A percentile compares a stretch with the other conserved stretches of the same genome.
These are phyloP conservation scores for Mesitornis unicolor DNA, from an alignment of 2,113 vertebrate species.

Conservation along the genomic window DNA sequence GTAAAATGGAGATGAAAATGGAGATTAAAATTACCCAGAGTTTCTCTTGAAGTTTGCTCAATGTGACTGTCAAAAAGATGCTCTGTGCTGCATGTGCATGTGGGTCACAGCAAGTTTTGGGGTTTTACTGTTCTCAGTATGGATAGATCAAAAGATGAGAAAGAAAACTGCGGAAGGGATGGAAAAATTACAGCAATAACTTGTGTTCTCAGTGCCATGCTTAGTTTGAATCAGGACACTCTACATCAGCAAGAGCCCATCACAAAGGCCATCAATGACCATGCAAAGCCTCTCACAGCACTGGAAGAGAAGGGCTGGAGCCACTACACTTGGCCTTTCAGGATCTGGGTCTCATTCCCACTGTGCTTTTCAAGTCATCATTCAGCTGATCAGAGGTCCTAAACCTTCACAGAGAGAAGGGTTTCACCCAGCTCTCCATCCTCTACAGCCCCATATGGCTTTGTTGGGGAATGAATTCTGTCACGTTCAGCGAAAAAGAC, in stretches of 20 bases:
- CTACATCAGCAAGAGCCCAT: background rate
- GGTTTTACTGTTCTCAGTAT: background rate
- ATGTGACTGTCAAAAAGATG: background rate
- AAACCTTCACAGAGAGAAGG: background rate
- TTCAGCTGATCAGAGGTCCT: too few species aligned
- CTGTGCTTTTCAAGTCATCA: background rate
- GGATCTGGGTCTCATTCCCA: background rate
- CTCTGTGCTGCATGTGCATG: background rate
- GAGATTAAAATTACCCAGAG: background rate
- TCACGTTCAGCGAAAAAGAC: background rate
- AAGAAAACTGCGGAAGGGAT: background rate
- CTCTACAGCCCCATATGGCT: background rate
- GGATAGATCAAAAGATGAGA: background rate
- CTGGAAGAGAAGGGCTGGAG: background rate
- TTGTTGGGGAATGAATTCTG: background rate
- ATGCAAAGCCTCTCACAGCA: accelerated
- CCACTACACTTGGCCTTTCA: background rate
- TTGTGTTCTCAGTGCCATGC: background rate
- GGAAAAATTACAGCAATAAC: background rate
- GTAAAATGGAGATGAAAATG: background rate
- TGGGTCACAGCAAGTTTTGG: background rate
- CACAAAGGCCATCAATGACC: background rate
- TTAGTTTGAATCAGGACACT: background rate
- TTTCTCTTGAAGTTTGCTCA: background rate
- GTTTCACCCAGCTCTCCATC: background rate